A percentile compares a stretch with the other conserved stretches of the same genome.
Evolutionary conservation across 2,797 vertebrate species (phyloP).

Genomic region (Gambelia wislizenii): DNA sequence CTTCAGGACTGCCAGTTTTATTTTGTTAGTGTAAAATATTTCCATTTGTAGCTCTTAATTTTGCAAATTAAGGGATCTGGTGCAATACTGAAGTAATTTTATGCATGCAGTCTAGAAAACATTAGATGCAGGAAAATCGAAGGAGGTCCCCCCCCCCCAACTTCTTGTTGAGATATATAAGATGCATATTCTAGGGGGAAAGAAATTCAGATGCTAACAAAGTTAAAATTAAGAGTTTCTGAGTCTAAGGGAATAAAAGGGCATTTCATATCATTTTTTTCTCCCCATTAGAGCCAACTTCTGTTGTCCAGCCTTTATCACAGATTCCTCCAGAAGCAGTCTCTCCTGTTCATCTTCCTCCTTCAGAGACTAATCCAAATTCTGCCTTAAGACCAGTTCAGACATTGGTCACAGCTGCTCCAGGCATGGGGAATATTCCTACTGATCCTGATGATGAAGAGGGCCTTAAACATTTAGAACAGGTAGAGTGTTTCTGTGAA

Average conservation of each 20-base stretch:
- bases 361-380: constrained; percentile 81
- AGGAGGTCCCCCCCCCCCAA: too few species aligned
- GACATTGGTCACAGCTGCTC: constrained; percentile 80
- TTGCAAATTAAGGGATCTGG: neutral
- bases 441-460: constrained; percentile 95
- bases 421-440: constrained; percentile 79
- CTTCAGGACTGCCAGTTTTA: neutral
- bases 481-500: constrained; percentile 78
- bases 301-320: constrained; percentile 78
- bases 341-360: constrained; percentile 81
- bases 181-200: neutral
- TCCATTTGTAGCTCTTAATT: neutral
- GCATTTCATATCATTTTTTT: constrained; percentile 31
- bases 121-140: neutral
- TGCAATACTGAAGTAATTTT: neutral
- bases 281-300: constrained; percentile 75
- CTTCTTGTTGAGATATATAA: neutral
- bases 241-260: neutral
- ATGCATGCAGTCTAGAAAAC: neutral
- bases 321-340: constrained; percentile 82
- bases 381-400: constrained; percentile 83
- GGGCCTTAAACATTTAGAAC: constrained; percentile 96
- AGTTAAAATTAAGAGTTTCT: neutral
- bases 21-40: neutral
- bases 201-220: neutral